Base-by-base conservation (phyloP, 2,113 vertebrate genomes). In the Hippolais icterina region DNA sequence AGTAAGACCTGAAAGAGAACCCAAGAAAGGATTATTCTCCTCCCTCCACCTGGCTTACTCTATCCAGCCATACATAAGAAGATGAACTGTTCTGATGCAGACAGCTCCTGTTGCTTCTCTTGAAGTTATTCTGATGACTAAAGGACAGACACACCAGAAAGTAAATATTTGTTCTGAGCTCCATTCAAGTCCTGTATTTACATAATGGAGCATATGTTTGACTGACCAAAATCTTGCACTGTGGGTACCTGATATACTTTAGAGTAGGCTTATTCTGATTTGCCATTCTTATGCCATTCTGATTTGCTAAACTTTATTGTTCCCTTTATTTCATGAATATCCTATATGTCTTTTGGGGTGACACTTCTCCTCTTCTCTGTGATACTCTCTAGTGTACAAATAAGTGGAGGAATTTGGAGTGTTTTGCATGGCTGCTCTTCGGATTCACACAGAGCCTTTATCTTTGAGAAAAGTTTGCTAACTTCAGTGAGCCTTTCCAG, bases 21-120 rank as follows among this genome's bases (percentile, higher is more conserved):
- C 15, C 33, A n/a, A 12, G 37, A 80, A 60, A 39, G 44, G 24
- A 18, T 79, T 25, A 37, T 71, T 35, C 10, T 80, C 60, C 31
- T 72, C 46, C 24, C 6, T 92, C 11, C 19, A 47, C 24, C 42
- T 57, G 4, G 4, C 4, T 69, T 16, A 39, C 19, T 56, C 76
- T 85, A 42, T 68, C 24, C 20, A 80, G 49, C 20, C 28, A 12
- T 14, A 25, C 1, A 2, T 63, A 29, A 0, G 0, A 56, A 52
- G 49, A 52, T n/a, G 21, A 75, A 23, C 10, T 20, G 11, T 53
- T 83, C 60, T 88, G 31, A 37, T 53, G 8, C 35, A 77, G 31
- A 31, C 6, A 87, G 20, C 21, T 90, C 42, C 27, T 23, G 7
- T 19, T 61, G 42, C 41, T 88, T 35, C 50, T 61, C 28, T 71